A percentile compares a stretch with the other conserved stretches of the same genome.
phyloP scores from a whole-genome alignment of 2,888 invertebrate genomes.

The Rhamnusium bicolor region DNA sequence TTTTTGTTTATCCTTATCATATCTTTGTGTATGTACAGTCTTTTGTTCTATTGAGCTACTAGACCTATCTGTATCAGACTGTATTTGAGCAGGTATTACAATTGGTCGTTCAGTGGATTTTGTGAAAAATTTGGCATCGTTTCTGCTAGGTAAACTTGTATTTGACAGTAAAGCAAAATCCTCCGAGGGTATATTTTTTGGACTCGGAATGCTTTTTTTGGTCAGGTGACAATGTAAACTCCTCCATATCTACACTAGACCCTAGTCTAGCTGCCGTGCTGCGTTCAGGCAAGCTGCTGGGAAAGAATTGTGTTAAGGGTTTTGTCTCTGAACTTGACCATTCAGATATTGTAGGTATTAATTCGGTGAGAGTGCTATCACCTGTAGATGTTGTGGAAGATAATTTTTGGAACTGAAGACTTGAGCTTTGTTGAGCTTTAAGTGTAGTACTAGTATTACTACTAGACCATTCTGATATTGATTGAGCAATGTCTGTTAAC shows the following conservation, averaged over 20 bases:
- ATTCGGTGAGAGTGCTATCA: constrained; percentile 74
- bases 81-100: constrained; percentile 72
- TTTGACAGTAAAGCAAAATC: constrained; percentile 63
- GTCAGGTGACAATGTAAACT: constrained; percentile 59
- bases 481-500: constrained; percentile 82
- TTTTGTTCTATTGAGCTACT: constrained; percentile 72
- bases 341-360: constrained; percentile 85
- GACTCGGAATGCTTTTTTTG: constrained; percentile 63
- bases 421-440: constrained; percentile 71
- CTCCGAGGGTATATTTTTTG: constrained; percentile 68
- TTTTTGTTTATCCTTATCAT: constrained; percentile 67
- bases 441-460: constrained; percentile 83
- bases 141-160: constrained; percentile 50
- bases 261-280: constrained; percentile 62
- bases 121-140: constrained; percentile 65
- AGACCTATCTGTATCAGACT: constrained; percentile 71
- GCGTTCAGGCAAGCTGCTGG: constrained; percentile 51
- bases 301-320: constrained; percentile 74
- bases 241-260: constrained; percentile 66
- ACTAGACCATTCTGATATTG: constrained; percentile 88
- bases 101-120: constrained; percentile 74
- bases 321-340: constrained; percentile 85
- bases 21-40: constrained; percentile 67
- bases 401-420: constrained; percentile 68
- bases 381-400: constrained; percentile 67